Conservation (phyloP, 2,113 vertebrate species). For the Stigmatopora argus region DNA sequence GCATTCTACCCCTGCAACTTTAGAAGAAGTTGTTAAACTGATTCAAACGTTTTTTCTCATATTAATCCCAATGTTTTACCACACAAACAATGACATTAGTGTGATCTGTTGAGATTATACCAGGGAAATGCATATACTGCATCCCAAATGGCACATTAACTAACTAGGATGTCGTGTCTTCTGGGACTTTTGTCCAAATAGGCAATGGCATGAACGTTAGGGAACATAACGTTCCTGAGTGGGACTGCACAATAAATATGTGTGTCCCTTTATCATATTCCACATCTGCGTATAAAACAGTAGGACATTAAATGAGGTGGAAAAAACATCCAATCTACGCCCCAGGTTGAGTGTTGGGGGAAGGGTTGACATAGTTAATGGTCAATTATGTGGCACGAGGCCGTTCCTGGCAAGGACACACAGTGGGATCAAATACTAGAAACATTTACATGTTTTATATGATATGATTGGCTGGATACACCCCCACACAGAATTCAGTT, state of each 20-base stretch:
- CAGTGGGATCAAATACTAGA: neutral
- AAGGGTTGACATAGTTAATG: neutral
- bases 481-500: neutral
- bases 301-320: neutral
- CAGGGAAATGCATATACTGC: neutral
- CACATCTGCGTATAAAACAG: neutral
- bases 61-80: neutral
- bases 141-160: neutral
- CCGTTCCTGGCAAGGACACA: neutral
- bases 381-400: neutral
- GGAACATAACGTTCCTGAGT: neutral
- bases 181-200: neutral
- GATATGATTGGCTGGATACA: neutral
- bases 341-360: neutral
- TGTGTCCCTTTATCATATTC: neutral
- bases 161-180: neutral
- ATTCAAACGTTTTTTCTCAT: neutral
- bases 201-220: neutral
- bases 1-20: neutral
- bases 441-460: neutral
- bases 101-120: neutral
- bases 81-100: neutral
- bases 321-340: neutral
- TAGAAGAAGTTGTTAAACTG: neutral
- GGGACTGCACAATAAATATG: neutral